These are phyloP conservation scores for Motacilla tschutschensis DNA, from an alignment of 2,113 vertebrate species.

Conservation along the genomic window DNA sequence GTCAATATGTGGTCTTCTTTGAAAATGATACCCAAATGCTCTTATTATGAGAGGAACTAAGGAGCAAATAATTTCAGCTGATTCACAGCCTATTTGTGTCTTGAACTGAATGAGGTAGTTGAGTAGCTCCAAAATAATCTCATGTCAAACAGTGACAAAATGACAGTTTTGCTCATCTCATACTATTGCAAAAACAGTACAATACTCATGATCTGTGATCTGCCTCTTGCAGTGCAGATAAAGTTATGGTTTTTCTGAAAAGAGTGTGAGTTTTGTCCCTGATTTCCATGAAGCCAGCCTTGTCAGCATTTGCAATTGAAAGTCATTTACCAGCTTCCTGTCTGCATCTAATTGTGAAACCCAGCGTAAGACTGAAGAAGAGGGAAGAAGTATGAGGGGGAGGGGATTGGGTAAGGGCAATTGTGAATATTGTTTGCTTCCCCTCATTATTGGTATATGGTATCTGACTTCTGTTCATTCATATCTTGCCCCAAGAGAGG, in stretches of 20 bases:
- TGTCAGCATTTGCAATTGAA: neutral
- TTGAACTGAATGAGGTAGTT: neutral
- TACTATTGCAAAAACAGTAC: neutral
- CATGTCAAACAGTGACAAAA: neutral
- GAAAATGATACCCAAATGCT: neutral
- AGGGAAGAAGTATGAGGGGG: rapidly evolving
- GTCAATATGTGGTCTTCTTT: neutral
- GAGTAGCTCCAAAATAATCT: neutral
- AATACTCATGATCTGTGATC: neutral
- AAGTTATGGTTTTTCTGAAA: neutral
- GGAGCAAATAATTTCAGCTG: neutral
- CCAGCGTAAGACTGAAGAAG: neutral
- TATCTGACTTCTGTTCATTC: neutral
- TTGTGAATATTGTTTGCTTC: neutral
- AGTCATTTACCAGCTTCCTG: neutral
- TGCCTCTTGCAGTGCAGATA: neutral
- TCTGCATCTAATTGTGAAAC: neutral
- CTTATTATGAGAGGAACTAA: neutral
- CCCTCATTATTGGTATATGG: neutral
- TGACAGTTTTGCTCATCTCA: neutral
- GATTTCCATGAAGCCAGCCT: neutral
- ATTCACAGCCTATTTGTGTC: neutral
- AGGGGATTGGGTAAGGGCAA: neutral
- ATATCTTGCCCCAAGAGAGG: neutral
- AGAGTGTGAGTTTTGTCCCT: neutral